These are phyloP conservation scores for Callaeas wilsoni DNA, from an alignment of 2,113 vertebrate species.

Conservation along the genomic window DNA sequence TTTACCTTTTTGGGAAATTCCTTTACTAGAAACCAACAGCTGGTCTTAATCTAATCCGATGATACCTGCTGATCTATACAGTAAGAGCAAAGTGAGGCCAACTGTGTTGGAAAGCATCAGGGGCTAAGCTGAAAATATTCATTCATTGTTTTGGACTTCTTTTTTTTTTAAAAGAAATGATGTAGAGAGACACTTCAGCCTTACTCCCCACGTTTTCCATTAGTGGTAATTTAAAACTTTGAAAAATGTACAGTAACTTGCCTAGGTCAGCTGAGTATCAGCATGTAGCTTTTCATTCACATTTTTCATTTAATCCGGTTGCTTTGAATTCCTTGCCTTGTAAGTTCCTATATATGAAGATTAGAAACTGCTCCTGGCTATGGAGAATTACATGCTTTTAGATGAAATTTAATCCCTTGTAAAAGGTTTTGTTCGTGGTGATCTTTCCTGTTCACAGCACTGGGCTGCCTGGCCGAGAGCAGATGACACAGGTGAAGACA, in stretches of 20 bases:
- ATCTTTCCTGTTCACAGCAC: conserved; percentile 52
- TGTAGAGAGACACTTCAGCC: conserved; percentile 40
- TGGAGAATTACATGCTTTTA: conserved; percentile 75
- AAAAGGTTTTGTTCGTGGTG: conserved; percentile 61
- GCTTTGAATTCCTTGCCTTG: conserved; percentile 76
- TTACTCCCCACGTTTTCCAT: conserved; percentile 56
- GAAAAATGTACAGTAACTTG: conserved; percentile 63
- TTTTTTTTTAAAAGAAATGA: conserved; percentile 44
- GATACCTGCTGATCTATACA: conserved; percentile 70
- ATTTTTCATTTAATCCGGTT: conserved; percentile 74
- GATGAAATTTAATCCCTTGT: conserved; percentile 74
- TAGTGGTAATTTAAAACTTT: conserved; percentile 58
- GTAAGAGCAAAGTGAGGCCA: conserved; percentile 64
- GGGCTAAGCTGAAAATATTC: conserved; percentile 67
- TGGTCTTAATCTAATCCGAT: conserved; percentile 70
- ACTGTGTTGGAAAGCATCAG: conserved; percentile 23
- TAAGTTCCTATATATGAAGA: conserved; percentile 73
- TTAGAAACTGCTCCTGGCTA: conserved; percentile 72
- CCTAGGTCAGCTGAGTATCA: conserved; percentile 59
- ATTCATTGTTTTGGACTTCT: conserved; percentile 47
- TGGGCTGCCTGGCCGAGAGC: conserved; percentile 29
- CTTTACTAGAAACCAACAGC: conserved; percentile 64
- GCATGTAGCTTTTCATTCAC: conserved; percentile 66
- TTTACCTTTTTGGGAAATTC: conserved; percentile 69
- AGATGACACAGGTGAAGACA: conserved; percentile 57